phyloP scores from a whole-genome alignment of 1,140 invertebrate genomes.

The Drosophila biarmipes region DNA sequence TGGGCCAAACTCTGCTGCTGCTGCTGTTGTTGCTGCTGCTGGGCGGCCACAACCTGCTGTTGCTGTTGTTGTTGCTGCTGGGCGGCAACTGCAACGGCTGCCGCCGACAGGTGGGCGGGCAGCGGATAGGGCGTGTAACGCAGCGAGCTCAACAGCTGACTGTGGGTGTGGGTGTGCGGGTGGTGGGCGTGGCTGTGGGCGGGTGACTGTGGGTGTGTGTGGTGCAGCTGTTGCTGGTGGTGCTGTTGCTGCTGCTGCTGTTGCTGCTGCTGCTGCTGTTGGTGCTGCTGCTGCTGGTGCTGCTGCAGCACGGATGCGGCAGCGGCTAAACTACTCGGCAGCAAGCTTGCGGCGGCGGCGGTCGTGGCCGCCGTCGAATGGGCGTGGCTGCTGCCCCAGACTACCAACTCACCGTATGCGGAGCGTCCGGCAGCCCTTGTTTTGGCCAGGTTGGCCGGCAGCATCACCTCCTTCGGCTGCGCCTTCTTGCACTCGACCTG shows the following conservation, averaged over 20 bases:
- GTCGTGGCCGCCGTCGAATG: conserved; percentile 82
- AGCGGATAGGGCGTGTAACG: conserved; percentile 87
- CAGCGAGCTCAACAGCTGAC: conserved; percentile 74
- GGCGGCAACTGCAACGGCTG: conserved; percentile 84
- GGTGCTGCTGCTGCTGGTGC: conserved; percentile 85
- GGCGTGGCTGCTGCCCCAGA: conserved; percentile 88
- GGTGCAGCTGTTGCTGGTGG: conserved; percentile 71
- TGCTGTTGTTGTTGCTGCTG: conserved; percentile 71
- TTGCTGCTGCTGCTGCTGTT: conserved; percentile 81
- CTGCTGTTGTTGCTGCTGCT: conserved; percentile 82
- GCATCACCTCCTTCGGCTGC: conserved; percentile 99
- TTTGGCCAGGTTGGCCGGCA: conserved; percentile 96
- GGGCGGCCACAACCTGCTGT: conserved; percentile 60
- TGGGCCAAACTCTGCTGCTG: conserved; percentile 60
- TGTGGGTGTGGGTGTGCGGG: conserved; percentile 53
- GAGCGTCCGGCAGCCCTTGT: conserved; percentile 95
- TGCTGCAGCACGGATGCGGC: conserved; percentile 68
- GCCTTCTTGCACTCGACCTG: conserved; percentile 99
- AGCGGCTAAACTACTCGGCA: conserved; percentile 80
- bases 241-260: conserved; percentile 85
- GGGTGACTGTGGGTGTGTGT: conserved; percentile 82
- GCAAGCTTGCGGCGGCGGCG: conserved; percentile 87
- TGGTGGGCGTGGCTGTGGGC: conserved; percentile 20
- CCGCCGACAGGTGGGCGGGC: conserved; percentile 85
- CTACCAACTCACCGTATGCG: conserved; percentile 98